Evolutionary conservation across 2,888 invertebrate species (phyloP).

Genomic region (Tenodera sinensis): DNA sequence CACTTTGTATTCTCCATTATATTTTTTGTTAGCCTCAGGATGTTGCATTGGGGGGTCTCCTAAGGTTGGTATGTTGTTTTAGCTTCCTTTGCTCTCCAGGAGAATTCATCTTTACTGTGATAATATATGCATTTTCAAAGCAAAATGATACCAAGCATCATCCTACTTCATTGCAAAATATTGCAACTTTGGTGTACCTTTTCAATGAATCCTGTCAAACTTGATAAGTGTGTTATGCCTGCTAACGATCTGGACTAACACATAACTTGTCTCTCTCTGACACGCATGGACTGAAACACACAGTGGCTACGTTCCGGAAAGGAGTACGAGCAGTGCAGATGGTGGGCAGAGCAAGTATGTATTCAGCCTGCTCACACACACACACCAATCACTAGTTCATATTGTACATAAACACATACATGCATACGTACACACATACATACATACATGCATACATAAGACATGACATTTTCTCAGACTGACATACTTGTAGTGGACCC

Average conservation of each 20-base stretch:
- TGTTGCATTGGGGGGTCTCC: background rate
- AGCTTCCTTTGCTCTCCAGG: background rate
- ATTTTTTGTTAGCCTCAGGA: background rate
- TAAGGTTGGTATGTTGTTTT: background rate
- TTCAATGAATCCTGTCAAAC: background rate
- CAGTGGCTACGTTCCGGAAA: constrained; percentile 99
- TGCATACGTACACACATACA: background rate
- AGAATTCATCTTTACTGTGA: background rate
- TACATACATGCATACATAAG: background rate
- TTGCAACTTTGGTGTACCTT: background rate
- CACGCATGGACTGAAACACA: constrained; percentile 14
- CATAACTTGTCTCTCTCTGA: constrained; percentile 23
- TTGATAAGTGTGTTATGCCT: background rate
- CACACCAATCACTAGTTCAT: background rate
- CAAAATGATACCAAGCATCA: background rate
- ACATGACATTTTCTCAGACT: background rate
- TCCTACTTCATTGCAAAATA: too few relatives aligned
- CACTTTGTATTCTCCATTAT: background rate
- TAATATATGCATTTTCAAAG: background rate
- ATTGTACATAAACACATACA: background rate
- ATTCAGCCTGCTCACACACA: constrained; percentile 41
- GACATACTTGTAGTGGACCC: background rate
- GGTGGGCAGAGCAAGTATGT: constrained; percentile 98
- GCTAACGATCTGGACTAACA: constrained; percentile 5
- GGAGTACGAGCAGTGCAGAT: constrained; percentile 99